phyloP scores from a whole-genome alignment of 2,888 invertebrate genomes.

The Apomyelois bistriatella region DNA sequence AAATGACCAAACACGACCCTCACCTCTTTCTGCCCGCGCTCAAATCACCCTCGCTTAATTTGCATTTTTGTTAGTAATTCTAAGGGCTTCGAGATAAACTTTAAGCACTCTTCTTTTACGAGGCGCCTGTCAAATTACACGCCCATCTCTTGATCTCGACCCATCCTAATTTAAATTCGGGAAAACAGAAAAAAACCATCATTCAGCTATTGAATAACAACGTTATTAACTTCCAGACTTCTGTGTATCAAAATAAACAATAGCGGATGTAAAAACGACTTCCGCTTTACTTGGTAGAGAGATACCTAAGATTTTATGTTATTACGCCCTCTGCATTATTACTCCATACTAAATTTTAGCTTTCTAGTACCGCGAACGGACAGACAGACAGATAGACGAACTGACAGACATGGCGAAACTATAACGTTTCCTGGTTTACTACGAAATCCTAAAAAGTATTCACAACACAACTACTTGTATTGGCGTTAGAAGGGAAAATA shows the following conservation, averaged over 20 bases:
- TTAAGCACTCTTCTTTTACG: slow-evolving; percentile 16
- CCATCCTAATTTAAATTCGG: slow-evolving; percentile 1
- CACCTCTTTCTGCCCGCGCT: slow-evolving; percentile 1
- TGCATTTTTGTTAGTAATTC: slow-evolving; percentile 13
- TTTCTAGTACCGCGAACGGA: too few relatives aligned
- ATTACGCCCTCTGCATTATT: too few relatives aligned
- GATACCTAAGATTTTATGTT: too few relatives aligned
- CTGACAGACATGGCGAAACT: too few relatives aligned
- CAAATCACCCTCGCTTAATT: slow-evolving; percentile 7
- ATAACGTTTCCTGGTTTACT: too few relatives aligned
- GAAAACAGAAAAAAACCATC: slow-evolving; percentile 7
- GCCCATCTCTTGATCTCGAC: slow-evolving; percentile 20
- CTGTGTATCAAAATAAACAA: slow-evolving; percentile 11
- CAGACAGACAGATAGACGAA: too few relatives aligned
- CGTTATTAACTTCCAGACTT: slow-evolving; percentile 17
- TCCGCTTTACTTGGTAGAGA: too few relatives aligned
- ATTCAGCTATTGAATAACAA: slow-evolving; percentile 18
- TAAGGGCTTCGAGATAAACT: slow-evolving; percentile 15
- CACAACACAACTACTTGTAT: too few relatives aligned
- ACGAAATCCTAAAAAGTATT: too few relatives aligned
- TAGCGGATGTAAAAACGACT: too few relatives aligned
- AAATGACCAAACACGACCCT: neutral
- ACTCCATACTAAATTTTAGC: too few relatives aligned
- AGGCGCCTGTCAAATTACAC: slow-evolving; percentile 17
- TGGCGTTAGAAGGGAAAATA: too few relatives aligned